phyloP scores from a whole-genome alignment of 2,797 vertebrate genomes.

The Siniperca undulata region DNA sequence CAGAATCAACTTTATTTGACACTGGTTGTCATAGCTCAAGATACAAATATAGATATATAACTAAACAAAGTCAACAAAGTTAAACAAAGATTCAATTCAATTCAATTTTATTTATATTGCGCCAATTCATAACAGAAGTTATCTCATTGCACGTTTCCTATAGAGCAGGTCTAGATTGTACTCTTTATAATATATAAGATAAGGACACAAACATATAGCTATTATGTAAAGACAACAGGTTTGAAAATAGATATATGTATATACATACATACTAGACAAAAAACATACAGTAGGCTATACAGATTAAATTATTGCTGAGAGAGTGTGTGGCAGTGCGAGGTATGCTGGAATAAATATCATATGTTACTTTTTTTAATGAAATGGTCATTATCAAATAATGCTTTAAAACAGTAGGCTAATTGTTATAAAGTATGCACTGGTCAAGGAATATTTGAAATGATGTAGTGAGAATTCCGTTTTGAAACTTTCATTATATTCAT shows the following conservation, averaged over 20 bases:
- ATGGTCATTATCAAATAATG: neutral
- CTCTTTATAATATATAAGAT: too few species aligned
- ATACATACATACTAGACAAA: too few species aligned
- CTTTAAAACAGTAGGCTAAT: neutral
- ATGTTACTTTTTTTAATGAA: neutral
- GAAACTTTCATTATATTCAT: neutral
- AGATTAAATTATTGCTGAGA: neutral
- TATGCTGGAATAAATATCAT: neutral
- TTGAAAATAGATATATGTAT: neutral
- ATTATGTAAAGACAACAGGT: neutral
- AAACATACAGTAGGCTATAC: neutral
- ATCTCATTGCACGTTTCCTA: too few species aligned
- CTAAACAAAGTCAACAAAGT: neutral
- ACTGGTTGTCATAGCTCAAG: neutral
- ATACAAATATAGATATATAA: neutral
- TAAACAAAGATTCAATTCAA: neutral
- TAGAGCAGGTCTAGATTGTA: too few species aligned
- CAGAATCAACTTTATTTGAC: neutral
- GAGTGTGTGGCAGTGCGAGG: neutral
- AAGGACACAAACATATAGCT: neutral
- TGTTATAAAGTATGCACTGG: neutral
- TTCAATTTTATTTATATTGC: too few species aligned
- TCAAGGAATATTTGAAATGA: neutral
- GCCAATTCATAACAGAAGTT: too few species aligned
- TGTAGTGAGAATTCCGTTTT: neutral